A percentile compares a stretch with the other conserved stretches of the same genome.
Conservation (phyloP, 2,888 invertebrate genomes). For the Amblyjoppa proteus region DNA sequence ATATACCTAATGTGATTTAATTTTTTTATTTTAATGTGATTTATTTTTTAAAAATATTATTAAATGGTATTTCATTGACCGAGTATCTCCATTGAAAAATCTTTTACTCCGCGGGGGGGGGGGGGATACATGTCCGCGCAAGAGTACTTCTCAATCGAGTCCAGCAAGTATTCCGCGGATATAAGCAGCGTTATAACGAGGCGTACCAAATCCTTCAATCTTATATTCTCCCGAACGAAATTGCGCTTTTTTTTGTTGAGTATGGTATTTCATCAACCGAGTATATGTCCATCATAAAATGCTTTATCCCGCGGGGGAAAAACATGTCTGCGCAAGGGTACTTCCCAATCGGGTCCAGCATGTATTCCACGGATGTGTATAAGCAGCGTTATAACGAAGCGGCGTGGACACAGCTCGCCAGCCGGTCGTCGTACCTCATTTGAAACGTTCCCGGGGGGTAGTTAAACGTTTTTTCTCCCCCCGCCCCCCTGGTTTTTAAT, state of each 20-base stretch:
- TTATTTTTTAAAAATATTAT: too few species aligned
- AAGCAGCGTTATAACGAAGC: background rate
- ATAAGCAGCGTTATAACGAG: background rate
- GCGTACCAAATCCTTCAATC: too few species aligned
- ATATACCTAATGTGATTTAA: too few species aligned
- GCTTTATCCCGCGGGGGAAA: background rate
- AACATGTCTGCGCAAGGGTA: background rate
- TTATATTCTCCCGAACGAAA: background rate
- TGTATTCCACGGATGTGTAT: background rate
- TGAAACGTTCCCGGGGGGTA: conserved; percentile 43
- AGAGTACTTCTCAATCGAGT: too few species aligned
- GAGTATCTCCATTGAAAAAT: too few species aligned
- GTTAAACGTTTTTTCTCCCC: conserved; percentile 50
- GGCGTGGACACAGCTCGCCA: background rate
- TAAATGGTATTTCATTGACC: too few species aligned
- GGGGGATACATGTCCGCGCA: too few species aligned
- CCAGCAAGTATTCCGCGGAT: too few species aligned
- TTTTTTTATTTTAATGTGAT: too few species aligned
- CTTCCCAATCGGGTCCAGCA: background rate
- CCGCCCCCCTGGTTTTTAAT: conserved; percentile 58
- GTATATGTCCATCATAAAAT: background rate
- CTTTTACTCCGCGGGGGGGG: background rate
- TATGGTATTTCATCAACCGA: background rate
- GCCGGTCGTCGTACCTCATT: conserved; percentile 58
- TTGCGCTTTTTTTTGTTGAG: background rate